phyloP scores from a whole-genome alignment of 2,113 vertebrate genomes.

The Hyaena hyaena region DNA sequence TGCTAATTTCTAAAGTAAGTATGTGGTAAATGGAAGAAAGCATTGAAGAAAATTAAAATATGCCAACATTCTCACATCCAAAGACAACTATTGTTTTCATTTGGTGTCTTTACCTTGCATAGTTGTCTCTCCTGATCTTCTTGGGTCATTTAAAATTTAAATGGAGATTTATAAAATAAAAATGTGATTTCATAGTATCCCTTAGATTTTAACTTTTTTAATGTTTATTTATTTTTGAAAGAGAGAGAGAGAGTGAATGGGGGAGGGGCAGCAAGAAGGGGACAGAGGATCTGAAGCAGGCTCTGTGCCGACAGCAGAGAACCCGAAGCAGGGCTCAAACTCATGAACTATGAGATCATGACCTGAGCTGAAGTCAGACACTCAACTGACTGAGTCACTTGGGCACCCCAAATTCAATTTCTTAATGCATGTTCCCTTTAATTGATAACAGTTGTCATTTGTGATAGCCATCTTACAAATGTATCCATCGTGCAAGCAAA shows the following conservation, averaged over 20 bases:
- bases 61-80: background rate
- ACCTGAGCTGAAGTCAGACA: no score
- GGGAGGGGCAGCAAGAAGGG: no score
- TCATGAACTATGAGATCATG: no score
- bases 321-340: no score
- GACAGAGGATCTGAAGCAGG: no score
- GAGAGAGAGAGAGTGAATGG: no score
- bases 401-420: background rate
- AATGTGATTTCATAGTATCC: background rate
- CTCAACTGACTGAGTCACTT: no score
- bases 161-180: slow-evolving; percentile 20
- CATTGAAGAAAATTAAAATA: background rate
- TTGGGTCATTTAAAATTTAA: background rate
- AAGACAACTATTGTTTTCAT: background rate
- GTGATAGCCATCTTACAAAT: background rate
- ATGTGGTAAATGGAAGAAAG: background rate
- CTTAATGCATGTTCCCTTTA: background rate
- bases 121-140: background rate
- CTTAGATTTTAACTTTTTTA: background rate
- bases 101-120: background rate
- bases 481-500: background rate
- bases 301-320: no score
- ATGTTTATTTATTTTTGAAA: no score
- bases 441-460: background rate
- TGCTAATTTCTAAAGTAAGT: background rate